Percentiles rank a stretch among this genome's conserved stretches.
Evolutionary conservation across 2,888 invertebrate species (phyloP).

Genomic region (Tetragonisca angustula): DNA sequence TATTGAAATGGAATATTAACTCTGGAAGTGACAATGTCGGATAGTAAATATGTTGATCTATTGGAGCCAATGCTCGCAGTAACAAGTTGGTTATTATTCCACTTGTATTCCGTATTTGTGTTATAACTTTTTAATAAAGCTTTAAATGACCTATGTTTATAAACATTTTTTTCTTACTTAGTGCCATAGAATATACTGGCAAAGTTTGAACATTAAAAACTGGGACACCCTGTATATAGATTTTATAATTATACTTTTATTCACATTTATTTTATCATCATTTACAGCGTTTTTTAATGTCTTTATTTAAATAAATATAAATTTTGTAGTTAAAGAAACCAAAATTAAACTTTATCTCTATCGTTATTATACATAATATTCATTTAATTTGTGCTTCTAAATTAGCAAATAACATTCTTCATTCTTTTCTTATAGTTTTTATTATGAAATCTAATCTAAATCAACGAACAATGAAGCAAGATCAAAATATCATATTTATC

Average conservation of each 20-base stretch:
- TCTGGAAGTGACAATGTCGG: too few species aligned
- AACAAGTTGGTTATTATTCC: too few species aligned
- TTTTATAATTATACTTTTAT: background rate
- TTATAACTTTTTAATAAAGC: too few species aligned
- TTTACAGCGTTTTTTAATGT: conserved; percentile 12
- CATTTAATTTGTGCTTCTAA: conserved; percentile 28
- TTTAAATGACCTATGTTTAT: too few species aligned
- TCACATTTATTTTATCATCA: conserved; percentile 43
- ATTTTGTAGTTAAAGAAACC: background rate
- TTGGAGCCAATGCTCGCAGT: too few species aligned
- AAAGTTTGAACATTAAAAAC: too few species aligned
- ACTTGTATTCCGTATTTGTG: too few species aligned
- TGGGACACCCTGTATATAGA: background rate
- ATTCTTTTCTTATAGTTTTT: background rate
- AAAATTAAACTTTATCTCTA: conserved; percentile 9
- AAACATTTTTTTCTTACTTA: too few species aligned
- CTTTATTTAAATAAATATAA: conserved; percentile 18
- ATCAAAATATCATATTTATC: conserved; percentile 3
- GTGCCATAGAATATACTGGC: too few species aligned
- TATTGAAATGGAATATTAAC: too few species aligned
- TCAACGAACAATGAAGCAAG: background rate
- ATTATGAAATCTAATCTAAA: conserved; percentile 7
- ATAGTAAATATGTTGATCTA: too few species aligned
- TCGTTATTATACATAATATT: background rate
- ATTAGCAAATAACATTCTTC: conserved; percentile 11